Evolutionary conservation across 2,888 invertebrate genomes (phyloP), one percentile per base, ranked within the genome.

Genomic region (Emmelina monodactyla): DNA sequence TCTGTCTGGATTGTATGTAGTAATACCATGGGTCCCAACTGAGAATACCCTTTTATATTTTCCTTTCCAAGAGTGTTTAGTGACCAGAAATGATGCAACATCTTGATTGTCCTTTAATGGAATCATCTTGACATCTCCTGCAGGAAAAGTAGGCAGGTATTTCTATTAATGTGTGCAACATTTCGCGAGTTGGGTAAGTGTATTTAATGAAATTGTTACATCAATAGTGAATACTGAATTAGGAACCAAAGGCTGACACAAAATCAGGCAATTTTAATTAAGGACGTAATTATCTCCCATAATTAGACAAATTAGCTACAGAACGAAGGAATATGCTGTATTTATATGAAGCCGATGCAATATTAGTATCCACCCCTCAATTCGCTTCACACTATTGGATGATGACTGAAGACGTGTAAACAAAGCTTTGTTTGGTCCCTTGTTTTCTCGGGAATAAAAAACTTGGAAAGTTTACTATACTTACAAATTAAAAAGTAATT

Each of bases 1-100:
- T 9, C 75, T 62, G 39, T 79, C 79, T 0, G 79, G 97, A 75
- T 97, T 97, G 73, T 98, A 98, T 1, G 99, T 99, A 31, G 97
- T 94, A 51, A 99, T 92, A 19, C 97, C 97, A 62, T 88, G 86
- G 28, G 94, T 92, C 35, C 98, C 98, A 57, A 99, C 88, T 6
- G 98, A 95, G 65, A 99, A 94, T 55, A 99, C 93, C 51, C 99
- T 84, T 70, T 96, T 97, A 78, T 99, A 99, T 90, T 94, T 97
- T 66, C 98, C 99, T 72, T 96, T 97, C 98, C 98, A 99, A 15
- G 92, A 95, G 70, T 97, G 96, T 79, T 99, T 99, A 22, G 93
- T 96, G 60, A 97, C 96, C 60, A 94, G 87, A 80, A 94, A 99
- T 63, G 97, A 97, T 47, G 94, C 92, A 64, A 97, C 86, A 87